Base-by-base conservation (phyloP, 2,113 vertebrate genomes). In the Spea multiplicata region DNA sequence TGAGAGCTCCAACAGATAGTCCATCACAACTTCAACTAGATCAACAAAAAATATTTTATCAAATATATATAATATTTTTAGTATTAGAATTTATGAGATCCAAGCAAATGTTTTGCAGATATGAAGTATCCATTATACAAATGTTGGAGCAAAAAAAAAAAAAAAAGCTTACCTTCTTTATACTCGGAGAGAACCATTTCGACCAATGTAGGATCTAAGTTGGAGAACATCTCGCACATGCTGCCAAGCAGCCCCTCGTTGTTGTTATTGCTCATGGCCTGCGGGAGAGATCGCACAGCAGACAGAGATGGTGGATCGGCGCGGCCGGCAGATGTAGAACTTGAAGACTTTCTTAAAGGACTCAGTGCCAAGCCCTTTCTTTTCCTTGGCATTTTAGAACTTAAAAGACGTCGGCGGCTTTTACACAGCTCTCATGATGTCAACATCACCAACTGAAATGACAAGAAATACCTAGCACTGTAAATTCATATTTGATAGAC, bases 201-300 rank as follows among this genome's bases (percentile, higher is more conserved):
- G 53, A 99, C 88, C 68, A 99, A 95, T 77, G 94, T 93, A 1
- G 95, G 93, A 84, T 99, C 97, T 87, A 99, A 85, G 71, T 95
- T 92, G 52, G 95, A 94, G 87, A 99, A 99, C 92, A 99, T 96
- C 85, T 98, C 96, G 84, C 93, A 93, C 93, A 97, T 92, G 81
- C 78, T 90, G 81, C 84, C 90, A 78, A 95, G 84, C 81, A 97
- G 92, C 14, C 91, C 85, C 80, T 97, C 92, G 79, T 91, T 93
- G 79, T 81, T 85, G 84, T 88, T 80, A 75, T 70, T 74, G 64
- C 71, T 67, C 64, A 66, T 52, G 69, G 75, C 73, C 48, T 66
- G 14, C 14, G 71, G 46, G 73, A 86, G 87, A 73, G 80, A 83
- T 72, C 82, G 1, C 5, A 71, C 45, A 74, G 81, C 78, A 78